Percentiles rank a stretch among this genome's conserved stretches.
phyloP scores from a whole-genome alignment of 2,113 vertebrate species.

The Phycodurus eques region DNA sequence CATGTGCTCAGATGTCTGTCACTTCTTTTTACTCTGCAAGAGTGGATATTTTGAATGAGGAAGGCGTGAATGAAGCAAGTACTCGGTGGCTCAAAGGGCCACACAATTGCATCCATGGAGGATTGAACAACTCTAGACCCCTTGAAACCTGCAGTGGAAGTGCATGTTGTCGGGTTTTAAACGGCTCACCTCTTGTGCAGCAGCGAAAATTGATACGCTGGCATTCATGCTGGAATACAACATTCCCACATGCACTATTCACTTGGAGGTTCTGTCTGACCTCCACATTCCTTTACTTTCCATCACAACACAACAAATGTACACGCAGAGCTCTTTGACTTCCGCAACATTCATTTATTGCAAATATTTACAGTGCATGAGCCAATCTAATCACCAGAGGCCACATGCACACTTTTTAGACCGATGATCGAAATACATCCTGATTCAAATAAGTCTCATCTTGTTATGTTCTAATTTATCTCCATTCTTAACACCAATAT shows the following conservation, averaged over 20 bases:
- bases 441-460: background rate
- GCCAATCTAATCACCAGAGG: background rate
- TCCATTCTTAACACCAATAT: background rate
- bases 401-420: background rate
- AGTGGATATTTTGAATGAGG: background rate
- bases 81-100: background rate
- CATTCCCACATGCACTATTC: background rate
- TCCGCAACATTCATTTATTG: background rate
- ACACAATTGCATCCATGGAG: background rate
- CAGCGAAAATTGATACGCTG: background rate
- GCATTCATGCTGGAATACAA: background rate
- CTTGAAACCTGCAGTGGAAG: background rate
- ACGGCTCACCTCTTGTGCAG: background rate
- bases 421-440: background rate
- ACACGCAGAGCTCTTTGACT: background rate
- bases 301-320: background rate
- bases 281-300: background rate
- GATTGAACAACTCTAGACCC: background rate
- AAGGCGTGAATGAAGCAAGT: background rate
- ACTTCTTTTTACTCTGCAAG: background rate
- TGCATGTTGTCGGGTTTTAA: background rate
- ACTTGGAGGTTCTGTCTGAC: background rate
- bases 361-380: background rate
- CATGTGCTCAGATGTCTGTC: background rate
- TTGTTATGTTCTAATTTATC: background rate